phyloP scores from a whole-genome alignment of 2,797 vertebrate species.

The Halcyon leucocephala region DNA sequence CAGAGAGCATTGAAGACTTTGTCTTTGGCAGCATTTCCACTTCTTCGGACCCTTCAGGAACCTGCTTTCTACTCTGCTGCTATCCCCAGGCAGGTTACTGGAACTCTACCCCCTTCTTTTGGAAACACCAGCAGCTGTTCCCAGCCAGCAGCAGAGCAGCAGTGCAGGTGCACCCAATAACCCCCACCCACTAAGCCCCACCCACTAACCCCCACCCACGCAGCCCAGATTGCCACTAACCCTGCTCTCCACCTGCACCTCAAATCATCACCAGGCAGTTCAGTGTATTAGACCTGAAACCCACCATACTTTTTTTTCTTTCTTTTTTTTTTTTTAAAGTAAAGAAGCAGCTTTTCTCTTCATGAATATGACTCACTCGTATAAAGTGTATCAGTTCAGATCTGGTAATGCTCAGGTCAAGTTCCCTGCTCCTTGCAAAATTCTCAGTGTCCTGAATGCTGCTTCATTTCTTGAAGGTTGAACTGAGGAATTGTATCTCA shows the following conservation, averaged over 20 bases:
- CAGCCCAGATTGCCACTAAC: background rate
- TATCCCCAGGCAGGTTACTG: background rate
- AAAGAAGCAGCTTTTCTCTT: background rate
- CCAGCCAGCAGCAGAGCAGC: background rate
- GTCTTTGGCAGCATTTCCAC: background rate
- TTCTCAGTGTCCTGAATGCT: background rate
- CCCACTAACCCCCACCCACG: rapidly evolving
- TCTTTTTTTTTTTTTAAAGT: background rate
- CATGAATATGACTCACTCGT: rapidly evolving
- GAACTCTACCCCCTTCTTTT: background rate
- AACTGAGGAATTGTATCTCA: background rate
- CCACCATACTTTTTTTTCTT: background rate
- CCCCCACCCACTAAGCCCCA: background rate
- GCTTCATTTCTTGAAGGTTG: background rate
- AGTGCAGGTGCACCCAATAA: background rate
- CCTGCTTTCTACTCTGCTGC: background rate
- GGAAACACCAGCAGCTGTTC: background rate
- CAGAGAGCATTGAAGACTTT: background rate
- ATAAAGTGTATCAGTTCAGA: background rate
- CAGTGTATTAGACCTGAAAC: background rate
- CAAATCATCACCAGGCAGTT: background rate
- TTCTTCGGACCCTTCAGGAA: background rate
- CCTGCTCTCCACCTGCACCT: background rate
- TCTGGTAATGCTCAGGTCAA: background rate
- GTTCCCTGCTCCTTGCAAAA: background rate